Percentiles rank a stretch among this genome's conserved stretches.
Conservation (phyloP, 2,797 vertebrate species). For the Enteromius radiatus region DNA sequence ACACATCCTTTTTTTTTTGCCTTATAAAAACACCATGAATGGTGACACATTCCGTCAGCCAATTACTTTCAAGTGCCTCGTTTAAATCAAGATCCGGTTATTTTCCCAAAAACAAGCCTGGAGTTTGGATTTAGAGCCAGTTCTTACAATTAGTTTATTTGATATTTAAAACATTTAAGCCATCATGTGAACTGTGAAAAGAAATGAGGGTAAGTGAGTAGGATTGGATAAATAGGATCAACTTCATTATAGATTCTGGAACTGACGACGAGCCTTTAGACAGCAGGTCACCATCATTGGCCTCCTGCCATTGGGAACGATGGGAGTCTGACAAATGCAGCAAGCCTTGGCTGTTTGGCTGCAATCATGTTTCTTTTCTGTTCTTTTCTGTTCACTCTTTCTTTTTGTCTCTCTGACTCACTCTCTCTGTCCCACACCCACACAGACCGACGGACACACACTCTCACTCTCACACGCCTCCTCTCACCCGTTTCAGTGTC, state of each 20-base stretch:
- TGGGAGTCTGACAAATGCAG: slow-evolving; percentile 70
- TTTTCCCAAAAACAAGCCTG: slow-evolving; percentile 14
- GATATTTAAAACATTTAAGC: slow-evolving; percentile 16
- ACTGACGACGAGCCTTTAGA: slow-evolving; percentile 68
- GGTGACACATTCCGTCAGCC: slow-evolving; percentile 4
- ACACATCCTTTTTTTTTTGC: neutral
- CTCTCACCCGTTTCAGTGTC: slow-evolving; percentile 67
- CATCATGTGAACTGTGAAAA: neutral
- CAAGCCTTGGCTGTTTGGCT: slow-evolving; percentile 70
- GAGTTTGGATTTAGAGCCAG: neutral
- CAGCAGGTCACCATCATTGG: slow-evolving; percentile 74
- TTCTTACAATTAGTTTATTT: slow-evolving; percentile 10
- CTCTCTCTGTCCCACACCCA: slow-evolving; percentile 36
- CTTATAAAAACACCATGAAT: slow-evolving; percentile 18
- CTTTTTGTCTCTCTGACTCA: slow-evolving; percentile 7
- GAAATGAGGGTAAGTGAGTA: slow-evolving; percentile 11
- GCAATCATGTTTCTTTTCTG: slow-evolving; percentile 74
- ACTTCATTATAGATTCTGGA: slow-evolving; percentile 60
- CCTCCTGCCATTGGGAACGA: slow-evolving; percentile 73
- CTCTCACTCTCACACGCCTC: slow-evolving; percentile 67
- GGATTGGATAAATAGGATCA: slow-evolving; percentile 33
- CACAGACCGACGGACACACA: slow-evolving; percentile 64
- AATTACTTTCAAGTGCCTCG: slow-evolving; percentile 35
- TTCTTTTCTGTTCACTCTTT: slow-evolving; percentile 23
- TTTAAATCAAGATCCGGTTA: neutral